Percentiles rank a stretch among this genome's conserved stretches.
These are phyloP conservation scores for Mya arenaria DNA, from an alignment of 1,140 invertebrate species.

Conservation along the genomic window DNA sequence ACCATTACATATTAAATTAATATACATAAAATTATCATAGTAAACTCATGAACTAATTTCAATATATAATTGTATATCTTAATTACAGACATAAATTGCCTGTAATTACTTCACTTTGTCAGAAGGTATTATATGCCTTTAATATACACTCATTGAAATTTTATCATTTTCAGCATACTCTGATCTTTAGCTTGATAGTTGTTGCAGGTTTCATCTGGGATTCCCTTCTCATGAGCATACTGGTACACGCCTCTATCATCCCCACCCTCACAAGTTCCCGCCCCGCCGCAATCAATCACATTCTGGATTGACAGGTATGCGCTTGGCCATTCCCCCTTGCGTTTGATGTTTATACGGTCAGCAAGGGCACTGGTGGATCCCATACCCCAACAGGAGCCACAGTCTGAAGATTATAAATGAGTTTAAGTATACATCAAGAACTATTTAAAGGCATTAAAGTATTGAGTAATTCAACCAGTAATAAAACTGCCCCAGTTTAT, in stretches of 20 bases:
- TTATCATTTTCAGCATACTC: constrained; percentile 64
- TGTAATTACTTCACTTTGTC: too few relatives aligned
- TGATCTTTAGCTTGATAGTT: constrained; percentile 83
- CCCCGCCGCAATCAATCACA: constrained; percentile 82
- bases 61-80: too few relatives aligned
- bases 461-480: too few relatives aligned
- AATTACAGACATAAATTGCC: too few relatives aligned
- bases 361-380: constrained; percentile 82
- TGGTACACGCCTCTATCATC: constrained; percentile 79
- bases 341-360: constrained; percentile 83
- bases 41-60: too few relatives aligned
- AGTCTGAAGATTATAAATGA: constrained; percentile 76
- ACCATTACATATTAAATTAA: too few relatives aligned
- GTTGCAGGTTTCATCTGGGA: constrained; percentile 83
- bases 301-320: constrained; percentile 82
- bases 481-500: too few relatives aligned
- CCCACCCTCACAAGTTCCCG: constrained; percentile 81
- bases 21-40: too few relatives aligned
- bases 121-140: too few relatives aligned
- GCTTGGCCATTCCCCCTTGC: constrained; percentile 82
- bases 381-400: constrained; percentile 84
- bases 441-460: too few relatives aligned
- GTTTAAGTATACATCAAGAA: not conserved
- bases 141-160: too few relatives aligned
- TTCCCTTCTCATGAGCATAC: constrained; percentile 82